Conservation (phyloP, 2,888 invertebrate species). For the Cybosia mesomella region DNA sequence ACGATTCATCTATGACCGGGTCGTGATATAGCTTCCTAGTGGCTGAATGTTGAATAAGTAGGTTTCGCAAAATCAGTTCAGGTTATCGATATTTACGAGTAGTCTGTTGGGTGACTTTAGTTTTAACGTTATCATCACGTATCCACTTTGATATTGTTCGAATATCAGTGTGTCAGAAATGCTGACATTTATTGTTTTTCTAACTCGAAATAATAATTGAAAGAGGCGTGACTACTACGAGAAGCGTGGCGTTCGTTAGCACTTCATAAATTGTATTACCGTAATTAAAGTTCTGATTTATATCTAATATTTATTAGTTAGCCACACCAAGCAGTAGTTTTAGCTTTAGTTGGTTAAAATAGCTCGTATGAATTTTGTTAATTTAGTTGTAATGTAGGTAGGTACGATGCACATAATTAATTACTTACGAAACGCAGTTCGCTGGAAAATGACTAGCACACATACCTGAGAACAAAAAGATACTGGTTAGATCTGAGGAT, state of each 20-base stretch:
- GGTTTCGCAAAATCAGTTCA: not conserved
- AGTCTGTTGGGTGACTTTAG: not conserved
- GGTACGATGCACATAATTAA: slow-evolving; percentile 2
- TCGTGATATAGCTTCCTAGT: slow-evolving; percentile 27
- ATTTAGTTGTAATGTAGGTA: not conserved
- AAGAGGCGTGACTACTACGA: not conserved
- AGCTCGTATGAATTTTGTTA: slow-evolving; percentile 3
- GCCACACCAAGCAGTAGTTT: not conserved
- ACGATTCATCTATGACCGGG: slow-evolving; percentile 31
- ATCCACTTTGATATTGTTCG: not conserved
- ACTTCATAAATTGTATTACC: slow-evolving; percentile 5
- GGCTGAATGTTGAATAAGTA: slow-evolving; percentile 11
- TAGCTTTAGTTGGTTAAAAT: not conserved
- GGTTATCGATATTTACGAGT: not conserved
- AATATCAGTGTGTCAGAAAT: not conserved
- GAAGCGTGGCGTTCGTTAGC: not conserved
- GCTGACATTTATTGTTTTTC: not conserved
- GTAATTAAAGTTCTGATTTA: slow-evolving; percentile 2
- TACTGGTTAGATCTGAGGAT: slow-evolving; percentile 11
- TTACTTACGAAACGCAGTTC: slow-evolving; percentile 40
- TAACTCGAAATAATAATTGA: not conserved
- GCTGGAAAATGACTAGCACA: slow-evolving; percentile 13
- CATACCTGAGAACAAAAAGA: slow-evolving; percentile 54
- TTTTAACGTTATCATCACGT: not conserved
- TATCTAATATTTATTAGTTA: slow-evolving; percentile 5